A percentile compares a stretch with the other conserved stretches of the same genome.
Conservation (phyloP, 53 echinoderm and acorn worm genomes). For the Echinarachnius parma region DNA sequence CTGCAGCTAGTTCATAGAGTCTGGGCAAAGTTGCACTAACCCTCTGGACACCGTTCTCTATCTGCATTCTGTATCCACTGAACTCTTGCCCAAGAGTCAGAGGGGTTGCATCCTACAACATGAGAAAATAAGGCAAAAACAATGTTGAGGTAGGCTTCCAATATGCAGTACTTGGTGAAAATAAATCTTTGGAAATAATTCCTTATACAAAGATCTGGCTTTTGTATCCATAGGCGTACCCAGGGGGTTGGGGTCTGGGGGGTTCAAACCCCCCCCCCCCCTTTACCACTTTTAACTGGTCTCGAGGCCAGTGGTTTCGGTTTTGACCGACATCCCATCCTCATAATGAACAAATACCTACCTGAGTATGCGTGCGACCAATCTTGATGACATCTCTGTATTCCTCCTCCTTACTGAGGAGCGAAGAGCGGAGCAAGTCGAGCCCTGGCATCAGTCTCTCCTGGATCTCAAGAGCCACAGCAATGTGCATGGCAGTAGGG, state of each 20-base stretch:
- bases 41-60: slow-evolving; percentile 70
- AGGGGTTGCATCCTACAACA: slow-evolving; percentile 81
- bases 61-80: slow-evolving; percentile 87
- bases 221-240: no score
- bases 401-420: slow-evolving; percentile 64
- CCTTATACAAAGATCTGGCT: no score
- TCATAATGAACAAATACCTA: no score
- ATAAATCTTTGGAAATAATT: no score
- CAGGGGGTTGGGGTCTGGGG: no score
- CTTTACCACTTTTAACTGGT: no score
- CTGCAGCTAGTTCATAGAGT: slow-evolving; percentile 87
- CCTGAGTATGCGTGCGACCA: slow-evolving; percentile 90
- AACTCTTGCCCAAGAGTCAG: slow-evolving; percentile 96
- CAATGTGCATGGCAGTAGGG: slow-evolving; percentile 97
- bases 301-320: no score
- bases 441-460: slow-evolving; percentile 77
- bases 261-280: no score
- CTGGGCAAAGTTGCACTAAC: slow-evolving; percentile 68
- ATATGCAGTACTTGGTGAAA: no score
- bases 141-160: no score
- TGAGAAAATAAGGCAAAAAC: neutral
- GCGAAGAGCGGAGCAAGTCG: slow-evolving; percentile 47
- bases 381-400: slow-evolving; percentile 86
- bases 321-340: no score
- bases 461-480: slow-evolving; percentile 85